Conservation (phyloP, 2,888 invertebrate genomes). For the Latheticus oryzae region DNA sequence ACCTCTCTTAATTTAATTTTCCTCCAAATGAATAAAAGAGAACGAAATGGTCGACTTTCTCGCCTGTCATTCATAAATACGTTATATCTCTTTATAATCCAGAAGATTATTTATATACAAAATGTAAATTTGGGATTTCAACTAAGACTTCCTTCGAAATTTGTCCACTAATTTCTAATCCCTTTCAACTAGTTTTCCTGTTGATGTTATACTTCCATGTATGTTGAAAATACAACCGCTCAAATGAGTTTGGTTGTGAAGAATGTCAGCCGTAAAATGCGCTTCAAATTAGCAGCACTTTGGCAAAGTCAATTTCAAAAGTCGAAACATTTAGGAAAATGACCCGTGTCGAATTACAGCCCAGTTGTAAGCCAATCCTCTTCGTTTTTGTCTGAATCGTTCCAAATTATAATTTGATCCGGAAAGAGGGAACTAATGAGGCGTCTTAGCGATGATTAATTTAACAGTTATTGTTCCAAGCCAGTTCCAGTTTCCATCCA, state of each 20-base stretch:
- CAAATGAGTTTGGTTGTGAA: too few species aligned
- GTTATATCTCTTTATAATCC: slow-evolving; percentile 9
- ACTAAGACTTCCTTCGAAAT: too few species aligned
- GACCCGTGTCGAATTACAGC: neutral
- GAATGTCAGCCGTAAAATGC: slow-evolving; percentile 16
- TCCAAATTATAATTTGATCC: neutral
- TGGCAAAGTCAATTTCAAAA: slow-evolving; percentile 7
- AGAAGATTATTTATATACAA: slow-evolving; percentile 12
- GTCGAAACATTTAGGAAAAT: slow-evolving; percentile 2
- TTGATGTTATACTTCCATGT: too few species aligned
- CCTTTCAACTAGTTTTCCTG: too few species aligned
- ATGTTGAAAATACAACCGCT: too few species aligned
- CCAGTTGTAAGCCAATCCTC: neutral
- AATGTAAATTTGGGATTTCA: slow-evolving; percentile 11
- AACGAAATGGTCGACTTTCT: too few species aligned
- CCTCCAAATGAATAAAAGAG: too few species aligned
- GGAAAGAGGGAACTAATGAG: slow-evolving; percentile 1
- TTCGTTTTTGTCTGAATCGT: slow-evolving; percentile 4
- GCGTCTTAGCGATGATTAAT: slow-evolving; percentile 4
- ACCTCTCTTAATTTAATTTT: too few species aligned
- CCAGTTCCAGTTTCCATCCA: neutral
- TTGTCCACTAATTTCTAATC: too few species aligned
- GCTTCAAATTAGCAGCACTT: slow-evolving; percentile 3
- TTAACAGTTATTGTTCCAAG: slow-evolving; percentile 13
- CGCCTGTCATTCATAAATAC: too few species aligned